These are phyloP conservation scores for Listronotus oregonensis DNA, from an alignment of 1,140 invertebrate genomes.

Conservation along the genomic window DNA sequence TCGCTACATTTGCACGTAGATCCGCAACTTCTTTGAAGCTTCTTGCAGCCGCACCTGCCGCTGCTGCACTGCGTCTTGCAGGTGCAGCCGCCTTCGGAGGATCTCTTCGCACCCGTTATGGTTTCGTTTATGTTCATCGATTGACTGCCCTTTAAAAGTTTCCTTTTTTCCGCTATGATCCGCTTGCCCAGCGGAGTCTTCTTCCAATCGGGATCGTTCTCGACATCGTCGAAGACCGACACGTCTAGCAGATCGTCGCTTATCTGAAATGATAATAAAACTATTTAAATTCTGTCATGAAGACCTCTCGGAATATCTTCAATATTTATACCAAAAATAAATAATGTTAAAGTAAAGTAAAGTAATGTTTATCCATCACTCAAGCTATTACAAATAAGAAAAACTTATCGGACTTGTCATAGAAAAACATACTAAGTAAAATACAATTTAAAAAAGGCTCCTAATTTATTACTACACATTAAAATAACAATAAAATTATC, in stretches of 20 bases:
- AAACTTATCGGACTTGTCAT: too few relatives aligned
- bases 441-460: too few relatives aligned
- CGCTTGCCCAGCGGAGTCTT: slow-evolving; percentile 63
- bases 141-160: slow-evolving; percentile 5
- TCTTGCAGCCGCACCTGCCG: slow-evolving; percentile 64
- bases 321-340: too few relatives aligned
- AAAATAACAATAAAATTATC: too few relatives aligned
- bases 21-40: slow-evolving; percentile 57
- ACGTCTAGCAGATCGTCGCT: neutral
- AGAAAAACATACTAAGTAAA: too few relatives aligned
- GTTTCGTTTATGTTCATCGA: slow-evolving; percentile 7
- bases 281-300: too few relatives aligned
- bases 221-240: slow-evolving; percentile 56
- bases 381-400: too few relatives aligned
- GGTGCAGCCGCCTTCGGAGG: slow-evolving; percentile 62
- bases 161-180: slow-evolving; percentile 48
- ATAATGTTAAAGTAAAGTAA: too few relatives aligned
- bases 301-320: too few relatives aligned
- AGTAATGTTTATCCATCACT: too few relatives aligned
- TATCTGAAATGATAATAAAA: too few relatives aligned
- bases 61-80: slow-evolving; percentile 66
- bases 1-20: slow-evolving; percentile 61
- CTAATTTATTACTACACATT: too few relatives aligned
- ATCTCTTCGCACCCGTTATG: slow-evolving; percentile 53
- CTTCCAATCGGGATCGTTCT: slow-evolving; percentile 72